Evolutionary conservation across 2,888 invertebrate species (phyloP), one percentile per base, ranked within the genome.

Genomic region (Rhingia rostrata): DNA sequence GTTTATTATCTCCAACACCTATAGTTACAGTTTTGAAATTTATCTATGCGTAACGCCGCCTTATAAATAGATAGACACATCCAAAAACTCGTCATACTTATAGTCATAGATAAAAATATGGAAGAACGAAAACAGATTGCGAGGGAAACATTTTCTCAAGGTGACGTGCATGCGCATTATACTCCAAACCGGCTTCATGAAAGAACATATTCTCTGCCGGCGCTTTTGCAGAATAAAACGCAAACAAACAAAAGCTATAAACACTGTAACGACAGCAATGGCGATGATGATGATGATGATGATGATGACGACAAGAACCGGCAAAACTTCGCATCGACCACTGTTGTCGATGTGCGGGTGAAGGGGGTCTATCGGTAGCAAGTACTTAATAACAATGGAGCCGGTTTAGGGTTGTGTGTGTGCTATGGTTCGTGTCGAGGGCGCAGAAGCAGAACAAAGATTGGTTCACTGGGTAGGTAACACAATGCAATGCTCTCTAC

Each of bases 91-190:
- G 64, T 39, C 51, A 37, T 41, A 53, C 10, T 39, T 22, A 0
- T 47, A 47, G 32, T 41, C 39, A 39, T 7, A 51, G 54, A 56
- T 41, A 6, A 12, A 47, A 10, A 33, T 22, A 70, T 12, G 32
- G 7, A 39, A 45, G 14, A 14, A 49, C 22, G 35, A 43, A 58
- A 58, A 45, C 64, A 45, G 49, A 82, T 61, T 74, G 70, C 74
- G 61, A 80, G 61, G 70, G 61, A 84, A 84, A 74, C 6, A 64
- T 74, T 61, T 74, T 80, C 66, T 75, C 84, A 84, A 84, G 84
- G 84, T 84, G 70, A 84, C 43, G 80, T 74, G n/a, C 84, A 84
- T 84, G 84, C 84, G 84, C 84, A 70, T 12, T 70, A 30, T 10
- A 47, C 37, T 4, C 41, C 12, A 61, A 84, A 80, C 84, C 84